A percentile compares a stretch with the other conserved stretches of the same genome.
Conservation (phyloP, 2,888 invertebrate species). For the Pristionchus entomophagus region DNA sequence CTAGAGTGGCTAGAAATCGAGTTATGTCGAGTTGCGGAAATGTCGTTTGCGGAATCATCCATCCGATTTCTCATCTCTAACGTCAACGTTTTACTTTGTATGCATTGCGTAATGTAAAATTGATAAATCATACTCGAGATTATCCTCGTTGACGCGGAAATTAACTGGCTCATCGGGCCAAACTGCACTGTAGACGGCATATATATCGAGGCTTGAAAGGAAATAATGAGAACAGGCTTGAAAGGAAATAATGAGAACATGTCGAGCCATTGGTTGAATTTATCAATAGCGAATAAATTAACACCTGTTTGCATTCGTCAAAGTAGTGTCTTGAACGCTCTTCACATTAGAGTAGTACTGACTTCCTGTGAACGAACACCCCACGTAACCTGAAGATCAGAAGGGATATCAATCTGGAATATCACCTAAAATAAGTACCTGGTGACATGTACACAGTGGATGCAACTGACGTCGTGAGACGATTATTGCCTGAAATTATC, state of each 20-base stretch:
- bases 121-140: background rate
- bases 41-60: too few relatives aligned
- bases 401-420: background rate
- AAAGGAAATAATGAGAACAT: background rate
- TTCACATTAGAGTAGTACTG: background rate
- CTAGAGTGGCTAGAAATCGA: too few relatives aligned
- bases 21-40: too few relatives aligned
- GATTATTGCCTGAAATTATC: background rate
- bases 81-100: background rate
- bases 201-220: slow-evolving; percentile 15
- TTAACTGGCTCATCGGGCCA: background rate
- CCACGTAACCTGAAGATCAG: background rate
- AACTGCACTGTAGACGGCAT: background rate
- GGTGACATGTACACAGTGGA: background rate
- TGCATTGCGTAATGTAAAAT: background rate
- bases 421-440: background rate
- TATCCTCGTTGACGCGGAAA: background rate
- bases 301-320: background rate
- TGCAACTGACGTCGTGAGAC: background rate
- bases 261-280: background rate
- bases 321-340: background rate
- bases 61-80: too few relatives aligned
- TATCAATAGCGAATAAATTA: background rate
- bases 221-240: background rate
- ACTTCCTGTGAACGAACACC: background rate